Percentiles rank a stretch among this genome's conserved stretches.
phyloP scores from a whole-genome alignment of 1,140 invertebrate species.

The Penaeus chinensis region DNA sequence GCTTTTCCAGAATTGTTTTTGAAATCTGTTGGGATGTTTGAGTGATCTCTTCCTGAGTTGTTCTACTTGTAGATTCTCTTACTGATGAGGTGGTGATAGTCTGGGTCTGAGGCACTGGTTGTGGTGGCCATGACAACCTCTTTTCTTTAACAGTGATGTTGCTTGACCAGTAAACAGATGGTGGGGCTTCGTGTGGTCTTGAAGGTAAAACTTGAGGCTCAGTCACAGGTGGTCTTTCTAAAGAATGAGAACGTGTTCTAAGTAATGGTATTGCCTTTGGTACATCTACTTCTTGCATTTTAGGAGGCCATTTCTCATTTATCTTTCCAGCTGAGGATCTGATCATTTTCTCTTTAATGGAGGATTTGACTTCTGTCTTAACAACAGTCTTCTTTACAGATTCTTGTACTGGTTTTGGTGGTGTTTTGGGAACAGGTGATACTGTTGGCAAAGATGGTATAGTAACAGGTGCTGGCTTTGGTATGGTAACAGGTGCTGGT shows the following conservation, averaged over 20 bases:
- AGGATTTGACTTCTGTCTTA: background rate
- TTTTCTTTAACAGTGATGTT: slow-evolving; percentile 58
- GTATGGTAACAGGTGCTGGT: background rate
- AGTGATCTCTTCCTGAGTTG: slow-evolving; percentile 18
- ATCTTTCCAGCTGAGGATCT: background rate
- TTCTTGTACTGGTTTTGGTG: slow-evolving; percentile 1
- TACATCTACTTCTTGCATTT: background rate
- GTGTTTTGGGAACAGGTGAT: background rate
- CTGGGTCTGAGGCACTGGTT: slow-evolving; percentile 33
- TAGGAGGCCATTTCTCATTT: slow-evolving; percentile 15
- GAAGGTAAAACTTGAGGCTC: slow-evolving; percentile 40
- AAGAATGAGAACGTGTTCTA: slow-evolving; percentile 53
- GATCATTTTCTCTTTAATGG: background rate
- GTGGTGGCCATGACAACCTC: slow-evolving; percentile 50
- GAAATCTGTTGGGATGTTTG: slow-evolving; percentile 38
- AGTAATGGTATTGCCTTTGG: background rate
- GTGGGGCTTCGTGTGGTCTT: slow-evolving; percentile 59
- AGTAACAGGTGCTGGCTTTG: background rate
- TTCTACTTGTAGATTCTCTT: slow-evolving; percentile 30
- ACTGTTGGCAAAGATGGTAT: too few species aligned
- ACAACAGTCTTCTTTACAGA: background rate
- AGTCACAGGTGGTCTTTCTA: slow-evolving; percentile 58
- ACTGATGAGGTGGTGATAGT: slow-evolving; percentile 32
- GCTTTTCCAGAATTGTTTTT: slow-evolving; percentile 18
- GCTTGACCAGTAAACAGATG: slow-evolving; percentile 61